phyloP scores from a whole-genome alignment of 2,888 invertebrate genomes.

The Biston betularia region DNA sequence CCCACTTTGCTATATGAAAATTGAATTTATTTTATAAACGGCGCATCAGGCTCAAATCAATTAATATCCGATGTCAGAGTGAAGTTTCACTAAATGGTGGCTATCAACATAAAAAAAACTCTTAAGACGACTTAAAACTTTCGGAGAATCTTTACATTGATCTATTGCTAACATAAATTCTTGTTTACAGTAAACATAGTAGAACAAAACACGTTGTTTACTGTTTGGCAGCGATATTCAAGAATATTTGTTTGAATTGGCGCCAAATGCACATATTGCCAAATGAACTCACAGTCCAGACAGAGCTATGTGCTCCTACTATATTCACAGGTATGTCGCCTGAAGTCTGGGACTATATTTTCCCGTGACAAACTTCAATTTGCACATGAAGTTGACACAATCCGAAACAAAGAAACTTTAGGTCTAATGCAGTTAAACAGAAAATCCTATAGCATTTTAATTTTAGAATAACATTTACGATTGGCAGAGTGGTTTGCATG shows the following conservation, averaged over 20 bases:
- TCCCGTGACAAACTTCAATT: conserved; percentile 35
- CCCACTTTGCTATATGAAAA: neutral
- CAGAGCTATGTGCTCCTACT: conserved; percentile 60
- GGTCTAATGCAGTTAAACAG: conserved; percentile 13
- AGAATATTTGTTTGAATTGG: conserved; percentile 69
- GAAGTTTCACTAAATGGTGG: neutral
- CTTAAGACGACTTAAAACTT: conserved; percentile 1
- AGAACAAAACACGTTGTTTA: conserved; percentile 63
- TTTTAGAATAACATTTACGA: conserved; percentile 33
- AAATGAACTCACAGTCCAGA: conserved; percentile 76
- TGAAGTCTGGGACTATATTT: conserved; percentile 56
- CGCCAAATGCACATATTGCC: conserved; percentile 81
- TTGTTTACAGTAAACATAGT: conserved; percentile 45
- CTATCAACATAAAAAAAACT: conserved; percentile 8
- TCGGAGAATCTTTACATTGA: conserved; percentile 20
- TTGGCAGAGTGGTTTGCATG: conserved; percentile 43
- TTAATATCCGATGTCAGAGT: neutral
- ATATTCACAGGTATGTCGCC: conserved; percentile 49
- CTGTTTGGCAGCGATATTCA: conserved; percentile 65
- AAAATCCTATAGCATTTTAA: conserved; percentile 31
- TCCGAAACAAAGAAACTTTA: conserved; percentile 9
- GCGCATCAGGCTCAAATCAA: neutral
- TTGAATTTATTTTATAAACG: neutral
- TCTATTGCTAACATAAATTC: conserved; percentile 38
- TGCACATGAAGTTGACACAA: conserved; percentile 10